Evolutionary conservation across 1,140 invertebrate genomes (phyloP), one percentile per base, ranked within the genome.

Genomic region (Yoshiicerus persimilis): DNA sequence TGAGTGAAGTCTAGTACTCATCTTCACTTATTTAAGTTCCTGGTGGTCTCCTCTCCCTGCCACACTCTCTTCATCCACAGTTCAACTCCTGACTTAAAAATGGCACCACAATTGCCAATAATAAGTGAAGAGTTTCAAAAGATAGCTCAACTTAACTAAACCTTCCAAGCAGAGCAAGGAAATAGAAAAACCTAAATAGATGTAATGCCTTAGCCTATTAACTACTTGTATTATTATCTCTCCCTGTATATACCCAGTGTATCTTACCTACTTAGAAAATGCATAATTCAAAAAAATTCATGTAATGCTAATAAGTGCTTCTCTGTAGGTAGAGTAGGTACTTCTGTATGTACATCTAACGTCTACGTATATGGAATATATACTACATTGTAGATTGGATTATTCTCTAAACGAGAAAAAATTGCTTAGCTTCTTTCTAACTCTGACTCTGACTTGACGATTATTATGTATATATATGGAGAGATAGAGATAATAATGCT

Each of bases 1-100:
- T 32, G 75, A 80, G 75, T 80, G 75, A 80, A 80, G 75, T 80
- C 75, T 80, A 32, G 75, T 80, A 25, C 75, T 80, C 75, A 80
- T 80, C 75, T 80, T 80, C 75, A 80, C 75, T 80, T 80, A 30
- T 80, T 80, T 80, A 80, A 80, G 32, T 80, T 80, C 34, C 75
- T 80, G 75, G 75, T 80, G 75, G 75, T 77, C 70, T 77, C 32
- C 20, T 80, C 47, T 56, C 47, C 47, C 20, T 56, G 47, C 75
- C 75, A 80, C 75, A 80, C 75, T 80, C n/a, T n/a, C n/a, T n/a
- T n/a, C 32, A 80, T 80, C 27, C 27, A 75, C 8, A 66, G n/a
- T 75, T 75, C 70, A 75, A n/a, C 4, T 80, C 36, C 30, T 77
- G 36, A 2, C 70, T 77, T 23, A 30, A 80, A 80, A 80, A 80